Evolutionary conservation across 2,888 invertebrate genomes (phyloP).

Genomic region (Hypercompe scribonia): DNA sequence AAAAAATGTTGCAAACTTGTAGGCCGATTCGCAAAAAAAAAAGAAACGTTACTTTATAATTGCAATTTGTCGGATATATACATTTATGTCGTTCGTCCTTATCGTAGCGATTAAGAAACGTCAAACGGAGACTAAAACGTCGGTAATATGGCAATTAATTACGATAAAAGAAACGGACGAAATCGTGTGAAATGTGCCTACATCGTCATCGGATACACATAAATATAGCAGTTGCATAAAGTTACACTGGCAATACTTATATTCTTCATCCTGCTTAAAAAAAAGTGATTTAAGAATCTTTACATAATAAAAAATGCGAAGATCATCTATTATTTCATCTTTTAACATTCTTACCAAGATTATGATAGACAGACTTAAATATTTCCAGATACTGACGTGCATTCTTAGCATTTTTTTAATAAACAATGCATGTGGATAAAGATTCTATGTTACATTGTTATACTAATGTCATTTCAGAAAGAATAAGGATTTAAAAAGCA

Average conservation of each 20-base stretch:
- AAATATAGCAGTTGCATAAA: constrained; percentile 3
- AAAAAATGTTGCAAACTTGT: constrained; percentile 47
- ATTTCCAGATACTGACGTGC: background rate
- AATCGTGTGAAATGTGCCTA: constrained; percentile 52
- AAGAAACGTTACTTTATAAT: constrained; percentile 46
- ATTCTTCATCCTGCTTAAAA: constrained; percentile 1
- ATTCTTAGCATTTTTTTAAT: too few species aligned
- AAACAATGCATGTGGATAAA: too few species aligned
- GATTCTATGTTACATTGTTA: background rate
- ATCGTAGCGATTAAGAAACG: constrained; percentile 57
- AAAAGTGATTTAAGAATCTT: background rate
- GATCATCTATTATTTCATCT: background rate
- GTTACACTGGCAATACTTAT: background rate
- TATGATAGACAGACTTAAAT: background rate
- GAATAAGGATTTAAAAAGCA: too few species aligned
- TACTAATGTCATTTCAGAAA: too few species aligned
- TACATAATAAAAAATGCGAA: background rate
- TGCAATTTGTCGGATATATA: constrained; percentile 59
- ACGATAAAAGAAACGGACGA: constrained; percentile 43
- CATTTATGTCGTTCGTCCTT: constrained; percentile 55
- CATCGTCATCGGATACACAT: constrained; percentile 7
- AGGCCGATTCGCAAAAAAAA: constrained; percentile 44
- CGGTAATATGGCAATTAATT: constrained; percentile 46
- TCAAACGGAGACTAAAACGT: constrained; percentile 50
- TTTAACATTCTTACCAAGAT: background rate